Evolutionary conservation across 2,888 invertebrate genomes (phyloP).

Genomic region (Hypomecis punctinalis): DNA sequence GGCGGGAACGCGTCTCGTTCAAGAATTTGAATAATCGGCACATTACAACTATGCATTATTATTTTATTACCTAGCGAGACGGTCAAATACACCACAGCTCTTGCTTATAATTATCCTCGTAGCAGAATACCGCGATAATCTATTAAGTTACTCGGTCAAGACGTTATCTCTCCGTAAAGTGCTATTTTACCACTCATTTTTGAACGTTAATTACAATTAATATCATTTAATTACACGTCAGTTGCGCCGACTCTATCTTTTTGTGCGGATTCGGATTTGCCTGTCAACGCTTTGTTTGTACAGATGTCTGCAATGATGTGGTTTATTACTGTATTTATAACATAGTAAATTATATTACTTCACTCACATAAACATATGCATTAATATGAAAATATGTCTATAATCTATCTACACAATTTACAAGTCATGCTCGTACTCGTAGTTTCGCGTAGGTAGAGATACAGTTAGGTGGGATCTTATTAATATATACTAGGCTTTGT

Average conservation of each 20-base stretch:
- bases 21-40: conserved; percentile 79
- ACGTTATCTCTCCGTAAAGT: conserved; percentile 53
- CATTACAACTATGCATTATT: conserved; percentile 71
- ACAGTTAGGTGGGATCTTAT: no score
- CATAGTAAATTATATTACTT: no score
- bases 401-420: no score
- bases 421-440: no score
- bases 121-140: conserved; percentile 53
- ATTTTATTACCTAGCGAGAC: conserved; percentile 57
- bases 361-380: no score
- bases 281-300: conserved; percentile 41
- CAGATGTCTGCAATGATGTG: background rate
- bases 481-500: no score
- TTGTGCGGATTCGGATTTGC: conserved; percentile 32
- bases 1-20: conserved; percentile 75
- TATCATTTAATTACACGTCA: conserved; percentile 38
- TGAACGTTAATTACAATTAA: conserved; percentile 44
- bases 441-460: no score
- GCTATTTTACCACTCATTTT: conserved; percentile 53
- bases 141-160: conserved; percentile 55
- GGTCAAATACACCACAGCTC: conserved; percentile 62
- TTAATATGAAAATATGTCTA: no score
- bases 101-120: conserved; percentile 61
- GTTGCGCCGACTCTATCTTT: conserved; percentile 38
- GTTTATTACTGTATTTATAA: no score